A percentile compares a stretch with the other conserved stretches of the same genome.
Conservation (phyloP, 2,888 invertebrate genomes). For the Lingula anatina region DNA sequence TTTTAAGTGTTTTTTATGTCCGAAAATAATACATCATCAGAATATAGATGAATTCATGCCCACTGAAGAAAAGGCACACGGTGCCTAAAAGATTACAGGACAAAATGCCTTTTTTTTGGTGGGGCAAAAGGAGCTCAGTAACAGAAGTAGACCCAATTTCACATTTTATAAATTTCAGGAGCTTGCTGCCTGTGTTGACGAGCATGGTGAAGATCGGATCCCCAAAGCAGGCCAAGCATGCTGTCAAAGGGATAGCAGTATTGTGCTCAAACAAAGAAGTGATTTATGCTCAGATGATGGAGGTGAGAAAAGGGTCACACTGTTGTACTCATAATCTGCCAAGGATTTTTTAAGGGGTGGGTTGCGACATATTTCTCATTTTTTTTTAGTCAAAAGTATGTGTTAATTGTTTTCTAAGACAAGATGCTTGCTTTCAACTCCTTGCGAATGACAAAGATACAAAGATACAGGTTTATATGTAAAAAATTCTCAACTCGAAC, state of each 20-base stretch:
- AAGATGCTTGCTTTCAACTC: neutral
- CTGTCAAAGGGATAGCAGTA: slow-evolving; percentile 75
- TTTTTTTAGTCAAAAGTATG: neutral
- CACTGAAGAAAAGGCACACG: too few relatives aligned
- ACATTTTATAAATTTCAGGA: too few relatives aligned
- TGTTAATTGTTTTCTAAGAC: neutral
- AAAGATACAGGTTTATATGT: neutral
- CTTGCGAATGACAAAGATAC: neutral
- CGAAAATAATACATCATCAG: too few relatives aligned
- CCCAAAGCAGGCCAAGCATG: slow-evolving; percentile 94
- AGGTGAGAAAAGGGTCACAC: slow-evolving; percentile 56
- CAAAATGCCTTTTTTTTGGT: too few relatives aligned
- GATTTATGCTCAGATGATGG: slow-evolving; percentile 44
- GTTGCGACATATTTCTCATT: neutral
- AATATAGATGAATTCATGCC: too few relatives aligned
- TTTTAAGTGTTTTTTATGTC: neutral
- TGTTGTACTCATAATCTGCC: neutral
- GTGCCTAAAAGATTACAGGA: too few relatives aligned
- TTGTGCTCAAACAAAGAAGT: slow-evolving; percentile 42
- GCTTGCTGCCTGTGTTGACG: slow-evolving; percentile 79
- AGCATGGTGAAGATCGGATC: slow-evolving; percentile 84
- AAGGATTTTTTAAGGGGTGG: neutral
- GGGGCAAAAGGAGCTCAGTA: too few relatives aligned
- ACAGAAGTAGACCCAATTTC: too few relatives aligned
- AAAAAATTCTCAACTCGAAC: too few relatives aligned